Conservation (phyloP, 2,113 vertebrate species). For the Sarotherodon lohbergeri region DNA sequence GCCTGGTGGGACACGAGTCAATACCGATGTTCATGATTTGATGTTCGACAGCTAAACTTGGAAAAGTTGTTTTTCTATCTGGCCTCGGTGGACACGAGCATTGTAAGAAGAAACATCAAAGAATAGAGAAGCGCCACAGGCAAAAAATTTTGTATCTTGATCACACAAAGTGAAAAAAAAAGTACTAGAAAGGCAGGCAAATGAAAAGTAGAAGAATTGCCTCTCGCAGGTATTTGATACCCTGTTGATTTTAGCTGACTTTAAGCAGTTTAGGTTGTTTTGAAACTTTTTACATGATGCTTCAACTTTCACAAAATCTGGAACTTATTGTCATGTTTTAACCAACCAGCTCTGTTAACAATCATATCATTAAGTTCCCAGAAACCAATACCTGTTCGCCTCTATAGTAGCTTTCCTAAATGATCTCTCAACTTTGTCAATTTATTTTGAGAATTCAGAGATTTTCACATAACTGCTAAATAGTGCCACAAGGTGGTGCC, state of each 20-base stretch:
- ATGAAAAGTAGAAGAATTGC: neutral
- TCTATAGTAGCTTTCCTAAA: neutral
- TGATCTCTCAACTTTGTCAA: neutral
- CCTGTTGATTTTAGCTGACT: neutral
- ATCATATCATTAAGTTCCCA: neutral
- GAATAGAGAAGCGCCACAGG: conserved; percentile 4
- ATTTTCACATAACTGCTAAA: neutral
- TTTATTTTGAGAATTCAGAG: neutral
- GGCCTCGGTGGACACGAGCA: neutral
- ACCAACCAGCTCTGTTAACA: neutral
- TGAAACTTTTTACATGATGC: neutral
- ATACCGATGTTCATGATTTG: conserved; percentile 3
- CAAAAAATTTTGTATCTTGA: conserved; percentile 19
- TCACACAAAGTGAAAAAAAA: conserved; percentile 7
- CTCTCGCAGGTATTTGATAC: neutral
- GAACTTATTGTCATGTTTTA: neutral
- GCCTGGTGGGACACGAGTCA: conserved; percentile 34
- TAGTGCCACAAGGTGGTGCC: neutral
- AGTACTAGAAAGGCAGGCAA: neutral
- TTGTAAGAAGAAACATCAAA: neutral
- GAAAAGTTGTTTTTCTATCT: conserved; percentile 24
- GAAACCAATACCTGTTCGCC: neutral
- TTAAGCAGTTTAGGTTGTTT: neutral
- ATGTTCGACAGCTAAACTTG: conserved; percentile 29
- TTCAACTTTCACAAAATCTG: neutral